Evolutionary conservation across 1,140 invertebrate species (phyloP).

Genomic region (Drosophila gunungcola): DNA sequence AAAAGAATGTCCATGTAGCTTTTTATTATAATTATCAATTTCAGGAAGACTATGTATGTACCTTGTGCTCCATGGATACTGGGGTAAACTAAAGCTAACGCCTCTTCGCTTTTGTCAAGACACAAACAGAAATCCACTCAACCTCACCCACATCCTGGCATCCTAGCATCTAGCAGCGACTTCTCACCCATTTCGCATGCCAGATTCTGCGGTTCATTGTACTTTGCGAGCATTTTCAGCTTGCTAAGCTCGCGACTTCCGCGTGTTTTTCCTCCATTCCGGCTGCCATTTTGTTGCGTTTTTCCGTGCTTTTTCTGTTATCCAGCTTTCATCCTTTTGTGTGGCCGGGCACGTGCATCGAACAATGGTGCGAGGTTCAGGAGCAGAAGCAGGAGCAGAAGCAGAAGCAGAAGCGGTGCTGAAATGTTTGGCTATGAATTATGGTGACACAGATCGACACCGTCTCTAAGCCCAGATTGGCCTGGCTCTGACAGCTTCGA

Average conservation of each 20-base stretch:
- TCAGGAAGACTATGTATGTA: background rate
- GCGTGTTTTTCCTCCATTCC: constrained; percentile 54
- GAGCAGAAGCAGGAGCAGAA: background rate
- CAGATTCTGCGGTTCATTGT: constrained; percentile 72
- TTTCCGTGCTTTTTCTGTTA: constrained; percentile 44
- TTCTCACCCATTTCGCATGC: constrained; percentile 1
- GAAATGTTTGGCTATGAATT: constrained; percentile 80
- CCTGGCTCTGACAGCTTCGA: constrained; percentile 32
- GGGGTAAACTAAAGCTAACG: constrained; percentile 59
- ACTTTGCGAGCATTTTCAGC: constrained; percentile 64
- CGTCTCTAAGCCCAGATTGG: constrained; percentile 42
- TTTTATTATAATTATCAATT: background rate
- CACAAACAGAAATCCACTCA: constrained; percentile 66
- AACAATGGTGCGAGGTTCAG: constrained; percentile 58
- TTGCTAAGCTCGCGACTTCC: constrained; percentile 61
- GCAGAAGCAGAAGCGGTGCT: constrained; percentile 20
- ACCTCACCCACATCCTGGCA: constrained; percentile 48
- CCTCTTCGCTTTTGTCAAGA: constrained; percentile 26
- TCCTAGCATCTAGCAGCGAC: background rate
- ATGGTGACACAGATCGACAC: constrained; percentile 52
- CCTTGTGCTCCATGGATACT: constrained; percentile 38
- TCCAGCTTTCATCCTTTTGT: constrained; percentile 25
- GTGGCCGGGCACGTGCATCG: constrained; percentile 49
- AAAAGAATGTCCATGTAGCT: no score
- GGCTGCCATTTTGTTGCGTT: constrained; percentile 71